Conservation (phyloP, 92 coral and sea anemone genomes). For the Epizoanthus stellaris region DNA sequence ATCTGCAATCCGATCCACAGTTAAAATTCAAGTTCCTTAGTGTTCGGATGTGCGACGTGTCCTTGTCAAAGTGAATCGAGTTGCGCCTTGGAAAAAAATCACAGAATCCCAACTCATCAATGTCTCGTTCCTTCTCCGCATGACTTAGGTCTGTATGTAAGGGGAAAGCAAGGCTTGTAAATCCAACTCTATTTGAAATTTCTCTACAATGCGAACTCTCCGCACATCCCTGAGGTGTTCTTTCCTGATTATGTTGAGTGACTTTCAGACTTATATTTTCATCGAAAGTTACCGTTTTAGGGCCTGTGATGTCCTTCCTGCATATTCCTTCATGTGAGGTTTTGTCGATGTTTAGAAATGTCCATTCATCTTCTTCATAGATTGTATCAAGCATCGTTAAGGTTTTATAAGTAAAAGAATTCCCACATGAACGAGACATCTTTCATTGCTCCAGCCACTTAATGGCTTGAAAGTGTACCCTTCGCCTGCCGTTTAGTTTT, state of each 20-base stretch:
- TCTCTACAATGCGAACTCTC: background rate
- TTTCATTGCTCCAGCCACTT: background rate
- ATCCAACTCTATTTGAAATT: background rate
- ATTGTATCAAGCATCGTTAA: background rate
- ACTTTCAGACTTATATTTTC: background rate
- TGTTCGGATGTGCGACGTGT: slow-evolving; percentile 1
- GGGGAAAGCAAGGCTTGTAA: background rate
- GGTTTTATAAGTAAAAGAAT: background rate
- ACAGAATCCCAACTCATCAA: slow-evolving; percentile 18
- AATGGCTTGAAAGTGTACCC: background rate
- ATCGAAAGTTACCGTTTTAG: background rate
- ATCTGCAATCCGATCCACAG: background rate
- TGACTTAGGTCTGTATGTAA: background rate
- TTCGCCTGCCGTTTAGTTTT: background rate
- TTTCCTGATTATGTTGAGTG: background rate
- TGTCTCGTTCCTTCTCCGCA: slow-evolving; percentile 14
- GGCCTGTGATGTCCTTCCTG: background rate
- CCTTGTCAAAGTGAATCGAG: slow-evolving; percentile 25
- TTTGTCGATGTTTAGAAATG: background rate
- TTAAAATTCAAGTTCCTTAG: slow-evolving; percentile 1
- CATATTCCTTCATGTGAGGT: background rate
- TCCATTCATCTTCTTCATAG: background rate
- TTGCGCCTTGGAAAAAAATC: slow-evolving; percentile 26
- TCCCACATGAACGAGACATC: background rate
- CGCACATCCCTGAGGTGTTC: background rate